phyloP scores from a whole-genome alignment of 2,113 vertebrate species.

The Toxostoma redivivum region DNA sequence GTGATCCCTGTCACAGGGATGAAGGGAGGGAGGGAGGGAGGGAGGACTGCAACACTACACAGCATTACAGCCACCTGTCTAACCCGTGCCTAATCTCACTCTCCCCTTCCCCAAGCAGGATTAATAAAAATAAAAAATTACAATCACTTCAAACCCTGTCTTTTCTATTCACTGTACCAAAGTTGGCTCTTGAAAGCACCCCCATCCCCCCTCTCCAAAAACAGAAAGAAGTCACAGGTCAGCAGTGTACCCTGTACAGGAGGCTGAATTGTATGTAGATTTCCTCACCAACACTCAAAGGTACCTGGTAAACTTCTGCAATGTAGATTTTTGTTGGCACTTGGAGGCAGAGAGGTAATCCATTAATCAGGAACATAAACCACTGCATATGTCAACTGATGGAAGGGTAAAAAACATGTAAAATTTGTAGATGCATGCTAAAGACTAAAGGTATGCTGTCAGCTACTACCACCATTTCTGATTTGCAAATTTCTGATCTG shows the following conservation, averaged over 20 bases:
- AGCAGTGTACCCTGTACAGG: neutral
- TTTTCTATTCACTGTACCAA: neutral
- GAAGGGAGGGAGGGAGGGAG: conserved; percentile 14
- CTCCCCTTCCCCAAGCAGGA: neutral
- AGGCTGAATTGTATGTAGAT: neutral
- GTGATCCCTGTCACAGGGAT: neutral
- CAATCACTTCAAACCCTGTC: neutral
- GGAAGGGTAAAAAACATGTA: neutral
- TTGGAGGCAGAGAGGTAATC: conserved; percentile 43
- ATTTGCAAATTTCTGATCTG: neutral
- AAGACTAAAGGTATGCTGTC: neutral
- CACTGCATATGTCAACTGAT: neutral
- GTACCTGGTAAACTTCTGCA: conserved; percentile 5
- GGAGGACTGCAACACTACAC: neutral
- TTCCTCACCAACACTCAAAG: conserved; percentile 25
- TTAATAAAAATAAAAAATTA: neutral
- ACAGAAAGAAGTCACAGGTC: neutral
- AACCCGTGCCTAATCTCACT: neutral
- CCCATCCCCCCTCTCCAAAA: neutral
- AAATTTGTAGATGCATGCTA: neutral
- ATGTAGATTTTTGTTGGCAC: conserved; percentile 15
- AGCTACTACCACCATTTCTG: neutral
- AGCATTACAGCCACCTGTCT: neutral
- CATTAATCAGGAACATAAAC: conserved; percentile 33
- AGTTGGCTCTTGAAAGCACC: neutral